Percentiles rank a stretch among this genome's conserved stretches.
Evolutionary conservation across 2,797 vertebrate genomes (phyloP).

Genomic region (Oophaga sylvatica): DNA sequence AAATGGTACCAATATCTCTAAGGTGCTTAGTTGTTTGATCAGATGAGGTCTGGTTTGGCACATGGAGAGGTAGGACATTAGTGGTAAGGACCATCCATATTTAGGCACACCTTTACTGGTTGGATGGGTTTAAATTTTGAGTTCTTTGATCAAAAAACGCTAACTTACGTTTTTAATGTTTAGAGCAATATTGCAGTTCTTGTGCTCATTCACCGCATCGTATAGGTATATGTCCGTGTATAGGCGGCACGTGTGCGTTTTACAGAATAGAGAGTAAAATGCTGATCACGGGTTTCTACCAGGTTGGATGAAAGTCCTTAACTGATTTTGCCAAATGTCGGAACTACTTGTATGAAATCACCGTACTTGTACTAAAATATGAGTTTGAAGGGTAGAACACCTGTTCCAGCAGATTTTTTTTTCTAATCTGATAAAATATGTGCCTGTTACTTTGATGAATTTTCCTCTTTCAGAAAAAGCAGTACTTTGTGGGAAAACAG

Average conservation of each 20-base stretch:
- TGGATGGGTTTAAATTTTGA: no score
- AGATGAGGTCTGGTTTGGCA: no score
- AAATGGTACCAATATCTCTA: no score
- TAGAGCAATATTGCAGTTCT: no score
- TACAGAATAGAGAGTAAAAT: not conserved
- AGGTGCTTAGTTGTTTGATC: no score
- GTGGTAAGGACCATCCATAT: no score
- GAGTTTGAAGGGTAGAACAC: slow-evolving; percentile 40
- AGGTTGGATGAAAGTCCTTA: not conserved
- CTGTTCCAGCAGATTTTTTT: slow-evolving; percentile 42
- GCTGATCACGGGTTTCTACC: not conserved
- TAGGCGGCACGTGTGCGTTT: not conserved
- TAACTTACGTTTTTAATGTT: no score
- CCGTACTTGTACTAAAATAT: slow-evolving; percentile 25
- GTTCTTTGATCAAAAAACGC: no score
- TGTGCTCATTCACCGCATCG: no score
- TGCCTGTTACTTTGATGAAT: slow-evolving; percentile 49
- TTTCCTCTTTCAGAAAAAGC: slow-evolving; percentile 37
- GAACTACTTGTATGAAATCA: slow-evolving; percentile 25
- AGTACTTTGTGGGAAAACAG: slow-evolving; percentile 45
- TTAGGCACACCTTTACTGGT: no score
- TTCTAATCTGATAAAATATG: slow-evolving; percentile 44
- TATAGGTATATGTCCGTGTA: not conserved
- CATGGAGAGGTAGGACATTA: no score
- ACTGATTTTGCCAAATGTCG: slow-evolving; percentile 7